These are phyloP conservation scores for Prosopocoilus inquinatus DNA, from an alignment of 2,888 invertebrate species.

Conservation along the genomic window DNA sequence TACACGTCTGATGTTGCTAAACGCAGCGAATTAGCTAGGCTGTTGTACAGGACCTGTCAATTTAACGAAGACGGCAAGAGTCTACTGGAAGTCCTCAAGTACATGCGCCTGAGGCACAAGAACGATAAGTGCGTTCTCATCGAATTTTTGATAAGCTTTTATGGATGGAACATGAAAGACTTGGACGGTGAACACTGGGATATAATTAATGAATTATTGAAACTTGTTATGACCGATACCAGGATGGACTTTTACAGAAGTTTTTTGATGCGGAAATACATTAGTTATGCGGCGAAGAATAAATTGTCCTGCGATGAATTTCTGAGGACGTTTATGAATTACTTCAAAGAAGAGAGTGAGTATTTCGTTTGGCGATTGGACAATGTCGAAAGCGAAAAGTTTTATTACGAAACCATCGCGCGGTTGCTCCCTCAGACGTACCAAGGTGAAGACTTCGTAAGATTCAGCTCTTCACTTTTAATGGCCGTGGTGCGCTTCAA, in stretches of 20 bases:
- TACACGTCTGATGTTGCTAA: constrained; percentile 4
- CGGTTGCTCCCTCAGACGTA: background rate
- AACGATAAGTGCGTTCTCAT: constrained; percentile 5
- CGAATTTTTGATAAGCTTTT: background rate
- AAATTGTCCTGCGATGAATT: too few relatives aligned
- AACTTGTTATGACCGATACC: background rate
- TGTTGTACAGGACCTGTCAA: constrained; percentile 4
- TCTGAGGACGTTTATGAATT: background rate
- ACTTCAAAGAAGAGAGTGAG: background rate
- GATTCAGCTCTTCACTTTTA: background rate
- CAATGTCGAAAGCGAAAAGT: background rate
- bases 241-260: background rate
- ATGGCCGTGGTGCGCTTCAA: background rate
- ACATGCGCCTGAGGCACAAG: constrained; percentile 7
- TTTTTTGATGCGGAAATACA: background rate
- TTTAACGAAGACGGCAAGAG: background rate
- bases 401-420: background rate
- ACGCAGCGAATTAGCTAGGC: background rate
- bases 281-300: too few relatives aligned
- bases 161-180: constrained; percentile 5
- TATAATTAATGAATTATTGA: background rate
- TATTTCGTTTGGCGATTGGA: background rate
- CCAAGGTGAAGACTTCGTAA: background rate
- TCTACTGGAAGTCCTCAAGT: constrained; percentile 5
- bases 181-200: constrained; percentile 9